Evolutionary conservation across 2,113 vertebrate species (phyloP), one percentile per base, ranked within the genome.

Genomic region (Oncorhynchus kisutch): DNA sequence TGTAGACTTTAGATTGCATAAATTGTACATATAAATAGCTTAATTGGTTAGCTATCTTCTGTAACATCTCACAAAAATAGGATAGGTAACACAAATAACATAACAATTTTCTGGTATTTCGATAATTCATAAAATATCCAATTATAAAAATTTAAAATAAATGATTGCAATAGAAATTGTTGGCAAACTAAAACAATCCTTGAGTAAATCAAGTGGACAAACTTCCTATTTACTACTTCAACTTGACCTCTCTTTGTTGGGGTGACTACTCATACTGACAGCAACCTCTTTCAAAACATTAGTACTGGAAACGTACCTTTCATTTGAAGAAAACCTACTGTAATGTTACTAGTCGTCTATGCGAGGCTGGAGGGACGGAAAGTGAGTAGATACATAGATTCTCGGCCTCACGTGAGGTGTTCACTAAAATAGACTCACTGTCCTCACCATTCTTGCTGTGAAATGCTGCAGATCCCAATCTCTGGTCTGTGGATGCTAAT

Each of bases 361-460:
- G 74, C 83, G 76, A 87, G 85, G 70, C 13, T 20, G n/a, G 20
- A 66, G 64, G 78, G 39, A 59, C 25, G 80, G 82, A 83, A 86
- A 87, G 78, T 79, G 66, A 85, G 84, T 79, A 78, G 83, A 89
- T 91, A 87, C 90, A 90, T 90, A 87, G 89, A 91, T 85, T 87
- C 83, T 34, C 48, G 77, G 9, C 62, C 86, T 74, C 87, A 5
- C 70, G 88, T 91, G 89, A 92, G 51, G 88, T 87, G 88, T 78
- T 90, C 78, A 87, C 89, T 85, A 90, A 92, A 92, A 92, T 91
- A 91, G 90, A 86, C 78, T 49, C 34, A 39, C 34, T 29, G 81
- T 83, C 81, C 81, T 81, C 86, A 69, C 84, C 84, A 87, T 88
- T 91, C 88, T 84, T 84, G 73, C 34, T 49, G 24, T 64, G 60